These are phyloP conservation scores for Drosophila colorata DNA, from an alignment of 2,888 invertebrate species.

Conservation along the genomic window DNA sequence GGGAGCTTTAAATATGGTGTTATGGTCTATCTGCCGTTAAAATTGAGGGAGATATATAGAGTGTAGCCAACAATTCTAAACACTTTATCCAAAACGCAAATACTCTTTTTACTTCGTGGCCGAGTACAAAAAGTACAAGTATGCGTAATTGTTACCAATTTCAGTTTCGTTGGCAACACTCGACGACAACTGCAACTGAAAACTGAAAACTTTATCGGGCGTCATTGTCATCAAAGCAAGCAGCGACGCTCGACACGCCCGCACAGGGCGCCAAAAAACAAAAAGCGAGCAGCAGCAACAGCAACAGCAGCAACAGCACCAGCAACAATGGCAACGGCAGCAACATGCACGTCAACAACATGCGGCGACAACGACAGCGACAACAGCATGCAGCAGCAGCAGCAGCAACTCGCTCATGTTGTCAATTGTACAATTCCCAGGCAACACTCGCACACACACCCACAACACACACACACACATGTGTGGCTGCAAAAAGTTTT, in stretches of 20 bases:
- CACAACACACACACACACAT: constrained; percentile 26
- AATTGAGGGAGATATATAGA: no score
- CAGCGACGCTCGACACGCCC: constrained; percentile 51
- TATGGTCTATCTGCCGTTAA: no score
- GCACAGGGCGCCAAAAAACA: constrained; percentile 65
- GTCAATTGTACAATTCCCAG: constrained; percentile 77
- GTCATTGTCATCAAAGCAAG: constrained; percentile 48
- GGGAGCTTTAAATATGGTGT: no score
- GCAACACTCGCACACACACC: constrained; percentile 35
- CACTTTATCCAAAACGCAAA: not conserved
- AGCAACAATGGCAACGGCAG: constrained; percentile 45
- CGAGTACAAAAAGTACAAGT: constrained; percentile 33
- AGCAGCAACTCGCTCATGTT: constrained; percentile 64
- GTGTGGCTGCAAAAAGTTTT: constrained; percentile 61
- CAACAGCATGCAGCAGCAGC: constrained; percentile 42
- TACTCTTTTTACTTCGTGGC: not conserved
- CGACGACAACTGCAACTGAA: constrained; percentile 16
- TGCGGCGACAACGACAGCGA: constrained; percentile 65
- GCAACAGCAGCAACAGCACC: constrained; percentile 25
- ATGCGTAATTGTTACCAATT: constrained; percentile 70
- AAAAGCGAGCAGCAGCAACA: constrained; percentile 27
- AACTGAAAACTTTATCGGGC: constrained; percentile 66
- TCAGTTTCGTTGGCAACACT: constrained; percentile 48
- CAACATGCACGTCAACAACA: constrained; percentile 77
- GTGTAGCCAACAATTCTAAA: no score